These are phyloP conservation scores for Argopecten irradians DNA, from an alignment of 1,140 invertebrate species.

Conservation along the genomic window DNA sequence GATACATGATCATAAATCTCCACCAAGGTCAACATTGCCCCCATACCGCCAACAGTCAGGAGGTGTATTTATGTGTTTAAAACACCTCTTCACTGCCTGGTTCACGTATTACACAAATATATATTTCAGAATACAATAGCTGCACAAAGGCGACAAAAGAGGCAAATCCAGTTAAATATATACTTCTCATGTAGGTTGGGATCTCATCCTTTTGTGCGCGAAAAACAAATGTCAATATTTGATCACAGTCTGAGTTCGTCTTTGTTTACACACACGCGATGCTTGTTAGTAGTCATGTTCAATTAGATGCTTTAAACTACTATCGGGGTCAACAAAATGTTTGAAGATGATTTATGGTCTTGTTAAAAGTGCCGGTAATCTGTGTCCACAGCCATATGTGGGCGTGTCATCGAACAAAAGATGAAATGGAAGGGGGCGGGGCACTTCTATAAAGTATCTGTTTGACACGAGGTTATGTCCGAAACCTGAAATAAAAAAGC, in stretches of 20 bases:
- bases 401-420: background rate
- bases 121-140: background rate
- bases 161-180: conserved; percentile 11
- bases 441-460: background rate
- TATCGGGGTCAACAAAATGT: conserved; percentile 10
- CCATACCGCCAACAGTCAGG: background rate
- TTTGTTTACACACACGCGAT: background rate
- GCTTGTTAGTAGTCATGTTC: conserved; percentile 8
- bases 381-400: background rate
- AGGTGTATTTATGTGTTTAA: background rate
- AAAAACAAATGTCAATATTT: conserved; percentile 23
- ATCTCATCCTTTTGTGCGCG: conserved; percentile 14
- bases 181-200: background rate
- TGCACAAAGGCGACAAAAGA: background rate
- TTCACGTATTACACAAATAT: conserved; percentile 2
- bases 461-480: background rate
- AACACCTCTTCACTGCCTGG: background rate
- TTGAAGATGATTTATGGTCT: conserved; percentile 8
- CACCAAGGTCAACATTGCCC: background rate
- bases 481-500: conserved; percentile 13
- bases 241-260: background rate
- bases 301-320: conserved; percentile 23
- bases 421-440: conserved; percentile 12
- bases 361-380: conserved; percentile 17
- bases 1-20: background rate